Evolutionary conservation across 2,797 vertebrate species (phyloP), one percentile per base, ranked within the genome.

Genomic region (Kryptolebias ocellatus): DNA sequence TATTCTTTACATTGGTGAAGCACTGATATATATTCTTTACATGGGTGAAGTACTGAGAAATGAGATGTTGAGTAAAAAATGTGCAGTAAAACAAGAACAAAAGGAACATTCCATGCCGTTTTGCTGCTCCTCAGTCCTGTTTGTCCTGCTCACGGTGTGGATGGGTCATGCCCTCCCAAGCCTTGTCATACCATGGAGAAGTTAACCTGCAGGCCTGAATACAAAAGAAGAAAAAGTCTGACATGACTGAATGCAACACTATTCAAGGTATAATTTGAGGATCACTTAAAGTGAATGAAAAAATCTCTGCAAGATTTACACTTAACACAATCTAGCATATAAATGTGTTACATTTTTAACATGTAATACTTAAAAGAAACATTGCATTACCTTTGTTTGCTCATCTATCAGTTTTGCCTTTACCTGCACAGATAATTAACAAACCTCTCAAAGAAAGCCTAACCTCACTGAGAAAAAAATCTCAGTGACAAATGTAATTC

Each of bases 101-200:
- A 74, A 60, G 56, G 31, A 63, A 71, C 80, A 87, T 88, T 87
- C 83, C 78, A 64, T 74, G 63, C 79, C 54, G 62, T 53, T 62
- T 51, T 52, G 76, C 67, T 78, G 72, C 83, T 86, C 71, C 67
- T 80, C 66, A 1, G 81, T 84, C 79, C 82, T 87, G 87, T 91
- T 90, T 90, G 82, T 90, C 76, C 67, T 81, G 74, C 55, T 86
- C 83, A 68, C 57, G 78, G 75, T 70, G 53, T 60, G 16, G 42
- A 50, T 46, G 84, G 85, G 83, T 90, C 81, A 5, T 53, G 84
- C 91, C 87, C 81, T 83, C n/a, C 2, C 42, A 58, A 83, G 79
- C 78, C 72, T 63, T 83, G 85, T 64, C 86, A 79, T 60, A 74
- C 72, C 53, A 49, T 75, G 71, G 72, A 80, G 58, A 87, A 74